Percentiles rank a stretch among this genome's conserved stretches.
Evolutionary conservation across 2,113 vertebrate genomes (phyloP).

Genomic region (Crypturellus undulatus): DNA sequence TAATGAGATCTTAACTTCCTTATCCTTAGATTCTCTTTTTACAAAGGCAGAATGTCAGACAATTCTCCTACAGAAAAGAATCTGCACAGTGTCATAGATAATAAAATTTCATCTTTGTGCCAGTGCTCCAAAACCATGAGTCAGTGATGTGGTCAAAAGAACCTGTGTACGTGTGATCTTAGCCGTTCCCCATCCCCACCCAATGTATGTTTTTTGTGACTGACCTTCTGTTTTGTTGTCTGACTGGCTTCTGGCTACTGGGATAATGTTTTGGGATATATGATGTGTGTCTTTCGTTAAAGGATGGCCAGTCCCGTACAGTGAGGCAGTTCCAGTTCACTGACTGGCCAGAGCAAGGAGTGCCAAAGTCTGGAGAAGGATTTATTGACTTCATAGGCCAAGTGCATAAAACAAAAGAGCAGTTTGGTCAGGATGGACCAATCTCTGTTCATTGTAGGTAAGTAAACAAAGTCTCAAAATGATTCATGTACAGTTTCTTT

Average conservation of each 20-base stretch:
- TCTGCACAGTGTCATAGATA: neutral
- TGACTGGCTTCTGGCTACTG: neutral
- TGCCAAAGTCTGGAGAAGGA: conserved; percentile 98
- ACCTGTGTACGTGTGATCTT: neutral
- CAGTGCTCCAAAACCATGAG: neutral
- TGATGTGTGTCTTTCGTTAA: conserved; percentile 48
- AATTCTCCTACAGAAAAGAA: neutral
- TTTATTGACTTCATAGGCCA: conserved; percentile 99
- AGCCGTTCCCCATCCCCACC: neutral
- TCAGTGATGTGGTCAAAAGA: neutral
- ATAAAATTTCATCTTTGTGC: neutral
- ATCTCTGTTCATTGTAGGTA: conserved; percentile 99
- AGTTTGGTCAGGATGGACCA: conserved; percentile 99
- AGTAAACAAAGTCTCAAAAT: conserved; percentile 47
- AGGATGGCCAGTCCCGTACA: conserved; percentile 98
- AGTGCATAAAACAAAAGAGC: conserved; percentile 99
- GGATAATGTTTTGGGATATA: neutral
- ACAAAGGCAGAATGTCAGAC: neutral
- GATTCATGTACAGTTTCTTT: neutral
- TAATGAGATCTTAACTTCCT: neutral
- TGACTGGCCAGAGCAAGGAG: conserved; percentile 99
- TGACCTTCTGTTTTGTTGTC: neutral
- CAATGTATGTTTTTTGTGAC: neutral
- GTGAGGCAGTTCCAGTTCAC: conserved; percentile 99
- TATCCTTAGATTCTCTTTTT: neutral